phyloP scores from a whole-genome alignment of 2,113 vertebrate genomes.

The Corapipo altera region DNA sequence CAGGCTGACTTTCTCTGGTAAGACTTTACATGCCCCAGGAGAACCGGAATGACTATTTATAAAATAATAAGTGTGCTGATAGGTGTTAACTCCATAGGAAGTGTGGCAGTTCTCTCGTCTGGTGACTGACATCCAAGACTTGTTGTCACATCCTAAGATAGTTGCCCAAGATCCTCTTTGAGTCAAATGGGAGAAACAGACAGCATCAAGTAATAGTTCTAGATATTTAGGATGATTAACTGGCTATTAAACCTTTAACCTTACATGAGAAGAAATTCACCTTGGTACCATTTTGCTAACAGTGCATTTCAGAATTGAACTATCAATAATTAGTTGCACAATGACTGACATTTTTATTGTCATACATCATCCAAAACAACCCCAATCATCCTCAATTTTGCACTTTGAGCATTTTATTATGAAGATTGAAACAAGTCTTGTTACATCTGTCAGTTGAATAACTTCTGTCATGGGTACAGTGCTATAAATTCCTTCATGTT shows the following conservation, averaged over 20 bases:
- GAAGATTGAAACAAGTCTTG: neutral
- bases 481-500: neutral
- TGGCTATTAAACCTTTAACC: neutral
- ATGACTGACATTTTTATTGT: neutral
- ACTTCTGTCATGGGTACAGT: neutral
- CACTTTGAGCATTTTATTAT: neutral
- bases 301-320: neutral
- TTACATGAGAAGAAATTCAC: neutral
- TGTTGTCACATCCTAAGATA: neutral
- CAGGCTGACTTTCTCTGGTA: neutral
- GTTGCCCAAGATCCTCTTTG: neutral
- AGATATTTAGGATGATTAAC: neutral
- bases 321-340: neutral
- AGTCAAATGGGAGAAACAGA: neutral
- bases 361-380: neutral
- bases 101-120: neutral
- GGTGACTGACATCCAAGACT: neutral
- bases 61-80: neutral
- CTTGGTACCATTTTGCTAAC: neutral
- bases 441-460: neutral
- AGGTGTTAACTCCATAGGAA: neutral
- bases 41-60: neutral
- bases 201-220: neutral
- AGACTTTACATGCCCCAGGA: neutral
- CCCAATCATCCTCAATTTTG: neutral